phyloP scores from a whole-genome alignment of 2,113 vertebrate species.

The Casuarius casuarius region DNA sequence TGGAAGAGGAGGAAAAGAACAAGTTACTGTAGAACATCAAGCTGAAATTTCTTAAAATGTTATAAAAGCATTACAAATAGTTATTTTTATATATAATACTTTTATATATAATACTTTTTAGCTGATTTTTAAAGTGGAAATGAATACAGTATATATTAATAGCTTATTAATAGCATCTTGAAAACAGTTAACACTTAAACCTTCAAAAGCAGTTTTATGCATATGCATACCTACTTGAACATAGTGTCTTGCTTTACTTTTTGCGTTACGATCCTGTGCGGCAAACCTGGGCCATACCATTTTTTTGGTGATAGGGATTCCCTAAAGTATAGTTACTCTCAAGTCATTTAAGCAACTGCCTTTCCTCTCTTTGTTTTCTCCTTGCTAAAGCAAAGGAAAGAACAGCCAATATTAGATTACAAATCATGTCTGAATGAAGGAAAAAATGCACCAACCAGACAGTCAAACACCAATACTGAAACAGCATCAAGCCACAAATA shows the following conservation, averaged over 20 bases:
- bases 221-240: not conserved
- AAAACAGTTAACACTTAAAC: not conserved
- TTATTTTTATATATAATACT: not conserved
- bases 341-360: not conserved
- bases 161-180: not conserved
- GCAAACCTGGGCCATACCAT: not conserved
- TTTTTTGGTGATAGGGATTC: not conserved
- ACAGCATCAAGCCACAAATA: not conserved
- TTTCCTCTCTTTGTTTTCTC: not conserved
- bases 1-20: not conserved
- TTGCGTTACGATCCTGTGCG: not conserved
- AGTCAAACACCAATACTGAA: not conserved
- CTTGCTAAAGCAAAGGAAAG: constrained; percentile 14
- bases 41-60: not conserved
- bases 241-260: not conserved
- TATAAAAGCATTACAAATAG: not conserved
- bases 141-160: not conserved
- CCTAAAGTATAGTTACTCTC: not conserved
- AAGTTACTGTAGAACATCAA: not conserved
- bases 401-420: not conserved
- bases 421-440: not conserved
- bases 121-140: not conserved
- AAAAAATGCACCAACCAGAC: not conserved
- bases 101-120: not conserved
- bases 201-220: not conserved